Percentiles rank a stretch among this genome's conserved stretches.
Conservation (phyloP, 1,140 invertebrate species). For the Cyrtorhinus lividipennis region DNA sequence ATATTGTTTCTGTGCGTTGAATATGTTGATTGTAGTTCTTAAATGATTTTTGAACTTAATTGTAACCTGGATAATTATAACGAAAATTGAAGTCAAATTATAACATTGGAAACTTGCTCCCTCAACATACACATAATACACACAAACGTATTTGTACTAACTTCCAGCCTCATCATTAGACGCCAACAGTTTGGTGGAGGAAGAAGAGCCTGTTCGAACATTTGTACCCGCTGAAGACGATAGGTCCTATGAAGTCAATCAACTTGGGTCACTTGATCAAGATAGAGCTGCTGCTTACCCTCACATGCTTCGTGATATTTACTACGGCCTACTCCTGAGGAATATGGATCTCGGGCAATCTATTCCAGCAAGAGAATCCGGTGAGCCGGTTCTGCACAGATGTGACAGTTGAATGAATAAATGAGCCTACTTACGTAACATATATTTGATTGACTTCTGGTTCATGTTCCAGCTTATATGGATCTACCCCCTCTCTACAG, state of each 20-base stretch:
- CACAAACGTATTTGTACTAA: no score
- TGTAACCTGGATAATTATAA: no score
- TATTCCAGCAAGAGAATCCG: constrained; percentile 14
- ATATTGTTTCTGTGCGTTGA: no score
- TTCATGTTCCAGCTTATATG: background rate
- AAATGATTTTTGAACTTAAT: no score
- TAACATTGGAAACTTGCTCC: no score
- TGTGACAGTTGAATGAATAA: background rate
- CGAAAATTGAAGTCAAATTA: no score
- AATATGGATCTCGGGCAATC: constrained; percentile 7
- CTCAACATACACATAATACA: no score
- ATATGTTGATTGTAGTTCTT: no score
- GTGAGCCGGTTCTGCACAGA: no score
- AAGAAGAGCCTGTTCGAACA: background rate
- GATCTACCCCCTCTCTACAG: constrained; percentile 10
- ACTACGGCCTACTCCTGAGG: constrained; percentile 11
- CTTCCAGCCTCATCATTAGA: background rate
- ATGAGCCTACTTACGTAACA: background rate
- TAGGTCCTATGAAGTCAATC: background rate
- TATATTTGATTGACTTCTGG: background rate
- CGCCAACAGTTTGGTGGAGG: background rate
- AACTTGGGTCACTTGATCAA: background rate
- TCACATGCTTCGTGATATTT: constrained; percentile 3
- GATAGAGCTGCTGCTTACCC: background rate
- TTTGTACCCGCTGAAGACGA: background rate